These are phyloP conservation scores for Luperina testacea DNA, from an alignment of 2,888 invertebrate species.

Conservation along the genomic window DNA sequence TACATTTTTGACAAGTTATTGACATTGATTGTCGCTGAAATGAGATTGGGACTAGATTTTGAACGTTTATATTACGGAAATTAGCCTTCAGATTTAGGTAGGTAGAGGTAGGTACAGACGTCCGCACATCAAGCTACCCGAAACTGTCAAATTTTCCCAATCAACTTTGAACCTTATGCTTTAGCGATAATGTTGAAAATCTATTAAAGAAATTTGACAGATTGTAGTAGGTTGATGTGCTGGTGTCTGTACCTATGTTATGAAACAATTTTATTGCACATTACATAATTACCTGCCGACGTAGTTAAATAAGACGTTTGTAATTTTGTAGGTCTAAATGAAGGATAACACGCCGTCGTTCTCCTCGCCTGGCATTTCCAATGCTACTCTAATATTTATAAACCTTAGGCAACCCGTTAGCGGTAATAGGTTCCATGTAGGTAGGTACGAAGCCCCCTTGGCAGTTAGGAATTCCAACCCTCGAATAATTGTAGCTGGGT, in stretches of 20 bases:
- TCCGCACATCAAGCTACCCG: no score
- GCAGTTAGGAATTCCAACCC: constrained; percentile 19
- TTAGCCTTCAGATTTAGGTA: not conserved
- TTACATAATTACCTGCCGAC: not conserved
- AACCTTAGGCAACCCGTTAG: not conserved
- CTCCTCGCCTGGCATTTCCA: not conserved
- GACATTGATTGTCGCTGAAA: not conserved
- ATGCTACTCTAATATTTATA: constrained; percentile 37
- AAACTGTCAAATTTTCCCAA: no score
- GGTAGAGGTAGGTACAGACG: not conserved
- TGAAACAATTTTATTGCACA: not conserved
- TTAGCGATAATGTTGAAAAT: no score
- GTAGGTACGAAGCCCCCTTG: not conserved
- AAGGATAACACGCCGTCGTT: not conserved
- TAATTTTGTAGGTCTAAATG: not conserved
- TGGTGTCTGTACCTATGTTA: not conserved
- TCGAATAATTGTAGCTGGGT: not conserved
- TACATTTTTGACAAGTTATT: not conserved
- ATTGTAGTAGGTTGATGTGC: no score
- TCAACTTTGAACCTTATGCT: no score
- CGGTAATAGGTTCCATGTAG: not conserved
- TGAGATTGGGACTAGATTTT: not conserved
- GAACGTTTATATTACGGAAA: not conserved
- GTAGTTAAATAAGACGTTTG: not conserved
- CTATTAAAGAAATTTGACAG: no score